Evolutionary conservation across 2,113 vertebrate genomes (phyloP).

Genomic region (Galbula dea): DNA sequence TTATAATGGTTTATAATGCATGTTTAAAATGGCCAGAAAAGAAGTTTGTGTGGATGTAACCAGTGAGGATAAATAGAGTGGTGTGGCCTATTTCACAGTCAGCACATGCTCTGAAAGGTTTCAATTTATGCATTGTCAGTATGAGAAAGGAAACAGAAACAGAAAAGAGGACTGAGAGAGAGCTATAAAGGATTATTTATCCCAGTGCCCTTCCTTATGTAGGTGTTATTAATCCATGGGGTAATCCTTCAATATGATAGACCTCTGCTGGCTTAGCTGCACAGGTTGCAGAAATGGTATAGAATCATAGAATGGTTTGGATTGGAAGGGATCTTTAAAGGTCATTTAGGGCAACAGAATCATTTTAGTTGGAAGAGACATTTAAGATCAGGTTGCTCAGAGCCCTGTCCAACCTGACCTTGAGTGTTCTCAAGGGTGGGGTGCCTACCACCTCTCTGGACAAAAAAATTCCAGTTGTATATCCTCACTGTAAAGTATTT

Average conservation of each 20-base stretch:
- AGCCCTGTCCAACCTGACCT: too few relatives aligned
- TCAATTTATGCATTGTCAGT: not conserved
- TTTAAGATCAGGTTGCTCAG: too few relatives aligned
- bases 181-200: not conserved
- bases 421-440: too few relatives aligned
- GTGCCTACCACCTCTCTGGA: too few relatives aligned
- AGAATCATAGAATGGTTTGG: not conserved
- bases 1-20: too few relatives aligned
- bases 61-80: not conserved
- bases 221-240: not conserved
- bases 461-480: too few relatives aligned
- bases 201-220: not conserved
- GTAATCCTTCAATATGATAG: not conserved
- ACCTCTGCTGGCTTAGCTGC: not conserved
- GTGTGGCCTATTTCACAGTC: not conserved
- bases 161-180: not conserved
- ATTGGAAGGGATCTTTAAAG: too few relatives aligned
- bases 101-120: not conserved
- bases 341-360: too few relatives aligned
- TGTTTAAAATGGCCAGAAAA: not conserved
- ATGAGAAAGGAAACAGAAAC: not conserved
- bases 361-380: too few relatives aligned
- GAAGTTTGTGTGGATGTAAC: not conserved
- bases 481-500: too few relatives aligned
- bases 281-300: not conserved